Conservation (phyloP, 1,140 invertebrate species). For the Chelonus insularis region DNA sequence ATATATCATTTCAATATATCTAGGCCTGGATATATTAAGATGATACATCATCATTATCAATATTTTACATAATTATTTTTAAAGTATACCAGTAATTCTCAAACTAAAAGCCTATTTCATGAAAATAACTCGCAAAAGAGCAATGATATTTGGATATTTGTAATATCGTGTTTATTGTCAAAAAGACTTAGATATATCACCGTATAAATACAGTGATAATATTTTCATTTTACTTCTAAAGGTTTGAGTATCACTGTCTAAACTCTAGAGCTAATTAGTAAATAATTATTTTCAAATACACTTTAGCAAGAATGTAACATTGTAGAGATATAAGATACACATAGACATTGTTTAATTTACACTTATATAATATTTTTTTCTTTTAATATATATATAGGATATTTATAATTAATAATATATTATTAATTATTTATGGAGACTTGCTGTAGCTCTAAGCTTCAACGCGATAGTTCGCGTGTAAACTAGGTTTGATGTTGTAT, state of each 20-base stretch:
- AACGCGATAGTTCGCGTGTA: slow-evolving; percentile 80
- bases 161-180: slow-evolving; percentile 49
- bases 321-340: slow-evolving; percentile 36
- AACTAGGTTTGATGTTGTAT: slow-evolving; percentile 86
- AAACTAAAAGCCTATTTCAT: slow-evolving; percentile 31
- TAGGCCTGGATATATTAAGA: slow-evolving; percentile 45
- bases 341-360: no score
- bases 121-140: not conserved
- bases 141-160: slow-evolving; percentile 35
- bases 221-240: no score
- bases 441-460: slow-evolving; percentile 42
- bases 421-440: not conserved
- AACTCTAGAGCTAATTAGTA: slow-evolving; percentile 36
- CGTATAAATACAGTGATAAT: no score
- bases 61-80: slow-evolving; percentile 2
- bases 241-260: slow-evolving; percentile 45
- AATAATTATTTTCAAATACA: slow-evolving; percentile 29
- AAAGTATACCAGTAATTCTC: slow-evolving; percentile 40
- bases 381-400: slow-evolving; percentile 31
- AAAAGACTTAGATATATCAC: slow-evolving; percentile 35
- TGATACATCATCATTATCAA: slow-evolving; percentile 29
- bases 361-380: slow-evolving; percentile 43
- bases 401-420: slow-evolving; percentile 14
- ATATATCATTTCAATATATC: slow-evolving; percentile 30
- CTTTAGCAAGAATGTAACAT: slow-evolving; percentile 37